These are phyloP conservation scores for Rhea pennata DNA, from an alignment of 2,113 vertebrate genomes.

Conservation along the genomic window DNA sequence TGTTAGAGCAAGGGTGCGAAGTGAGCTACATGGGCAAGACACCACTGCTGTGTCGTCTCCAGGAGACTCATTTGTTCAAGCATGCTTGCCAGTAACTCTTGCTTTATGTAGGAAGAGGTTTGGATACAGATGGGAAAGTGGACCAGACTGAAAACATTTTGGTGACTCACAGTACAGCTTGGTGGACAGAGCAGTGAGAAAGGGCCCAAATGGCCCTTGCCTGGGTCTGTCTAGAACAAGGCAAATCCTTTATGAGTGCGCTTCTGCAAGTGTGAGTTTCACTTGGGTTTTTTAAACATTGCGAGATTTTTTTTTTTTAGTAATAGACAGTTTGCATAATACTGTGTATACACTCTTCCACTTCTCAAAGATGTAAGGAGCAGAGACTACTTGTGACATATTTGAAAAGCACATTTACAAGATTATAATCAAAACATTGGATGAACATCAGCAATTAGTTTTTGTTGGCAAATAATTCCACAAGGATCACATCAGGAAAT, in stretches of 20 bases:
- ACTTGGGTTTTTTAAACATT: neutral
- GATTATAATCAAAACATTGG: neutral
- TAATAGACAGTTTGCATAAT: neutral
- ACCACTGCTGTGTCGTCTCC: fast-evolving
- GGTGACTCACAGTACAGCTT: neutral
- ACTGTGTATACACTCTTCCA: neutral
- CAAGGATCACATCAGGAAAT: conserved; percentile 22
- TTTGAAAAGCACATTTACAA: neutral
- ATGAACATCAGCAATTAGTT: neutral
- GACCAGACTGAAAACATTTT: neutral
- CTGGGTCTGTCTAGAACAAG: neutral
- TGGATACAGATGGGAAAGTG: neutral
- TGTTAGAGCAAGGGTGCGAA: neutral
- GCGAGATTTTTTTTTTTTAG: neutral
- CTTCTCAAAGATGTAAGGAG: neutral
- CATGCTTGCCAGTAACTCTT: neutral
- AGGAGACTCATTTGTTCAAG: neutral
- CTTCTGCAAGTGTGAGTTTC: neutral
- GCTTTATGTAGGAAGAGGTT: neutral
- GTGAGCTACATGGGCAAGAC: fast-evolving
- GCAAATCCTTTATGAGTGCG: fast-evolving
- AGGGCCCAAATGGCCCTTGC: fast-evolving
- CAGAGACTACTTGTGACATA: neutral
- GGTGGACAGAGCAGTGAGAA: neutral
- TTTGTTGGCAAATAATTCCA: conserved; percentile 25